These are phyloP conservation scores for Fregata magnificens DNA, from an alignment of 2,113 vertebrate species.

Conservation along the genomic window DNA sequence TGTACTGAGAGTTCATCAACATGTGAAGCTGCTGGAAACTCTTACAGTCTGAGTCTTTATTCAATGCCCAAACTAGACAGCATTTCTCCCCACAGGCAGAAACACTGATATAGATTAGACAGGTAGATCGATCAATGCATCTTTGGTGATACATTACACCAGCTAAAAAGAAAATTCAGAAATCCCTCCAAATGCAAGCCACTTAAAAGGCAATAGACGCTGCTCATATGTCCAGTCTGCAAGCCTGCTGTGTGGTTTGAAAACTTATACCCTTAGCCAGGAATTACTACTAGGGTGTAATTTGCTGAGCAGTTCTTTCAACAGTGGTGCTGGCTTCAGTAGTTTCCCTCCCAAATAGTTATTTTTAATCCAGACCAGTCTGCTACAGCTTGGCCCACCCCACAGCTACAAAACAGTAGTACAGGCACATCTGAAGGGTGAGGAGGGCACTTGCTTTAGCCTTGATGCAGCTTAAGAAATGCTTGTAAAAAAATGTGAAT, in stretches of 20 bases:
- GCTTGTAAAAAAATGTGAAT: neutral
- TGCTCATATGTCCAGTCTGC: neutral
- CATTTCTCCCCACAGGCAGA: neutral
- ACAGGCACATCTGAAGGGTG: neutral
- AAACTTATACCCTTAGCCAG: neutral
- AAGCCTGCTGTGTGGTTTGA: neutral
- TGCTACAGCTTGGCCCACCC: neutral
- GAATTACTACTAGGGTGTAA: neutral
- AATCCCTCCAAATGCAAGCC: neutral
- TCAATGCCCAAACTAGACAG: neutral
- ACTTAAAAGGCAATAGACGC: neutral
- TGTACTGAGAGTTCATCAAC: neutral
- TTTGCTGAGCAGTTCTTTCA: conserved; percentile 1
- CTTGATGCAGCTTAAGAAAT: neutral
- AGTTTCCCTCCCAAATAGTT: neutral
- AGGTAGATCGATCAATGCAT: neutral
- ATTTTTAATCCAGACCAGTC: conserved; percentile 10
- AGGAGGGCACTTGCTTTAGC: neutral
- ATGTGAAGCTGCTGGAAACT: neutral
- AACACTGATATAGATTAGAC: neutral
- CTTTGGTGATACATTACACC: neutral
- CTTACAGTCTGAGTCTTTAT: neutral
- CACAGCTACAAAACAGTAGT: neutral
- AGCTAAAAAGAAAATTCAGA: neutral
- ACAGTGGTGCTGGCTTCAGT: neutral